phyloP scores from a whole-genome alignment of 2,888 invertebrate species.

The Unio delphinus region DNA sequence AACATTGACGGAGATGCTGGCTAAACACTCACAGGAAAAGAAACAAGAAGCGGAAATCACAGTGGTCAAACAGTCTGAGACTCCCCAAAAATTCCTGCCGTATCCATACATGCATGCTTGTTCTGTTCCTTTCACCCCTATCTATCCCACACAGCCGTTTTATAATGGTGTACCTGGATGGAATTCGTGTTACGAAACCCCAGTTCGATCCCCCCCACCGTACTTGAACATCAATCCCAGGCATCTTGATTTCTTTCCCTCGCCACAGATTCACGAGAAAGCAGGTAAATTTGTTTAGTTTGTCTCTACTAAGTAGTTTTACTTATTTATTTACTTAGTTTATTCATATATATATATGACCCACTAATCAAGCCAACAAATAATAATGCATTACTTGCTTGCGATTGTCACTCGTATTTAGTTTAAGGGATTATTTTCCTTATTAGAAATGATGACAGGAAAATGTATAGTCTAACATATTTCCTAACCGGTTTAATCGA shows the following conservation, averaged over 20 bases:
- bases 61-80: background rate
- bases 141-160: background rate
- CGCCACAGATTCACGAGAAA: background rate
- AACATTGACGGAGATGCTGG: slow-evolving; percentile 37
- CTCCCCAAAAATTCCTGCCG: slow-evolving; percentile 3
- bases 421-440: too few relatives aligned
- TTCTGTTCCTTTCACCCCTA: background rate
- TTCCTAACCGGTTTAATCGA: too few relatives aligned
- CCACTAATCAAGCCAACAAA: too few relatives aligned
- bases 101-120: background rate
- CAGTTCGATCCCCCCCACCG: slow-evolving; percentile 11
- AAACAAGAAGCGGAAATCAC: slow-evolving; percentile 10
- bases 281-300: too few relatives aligned
- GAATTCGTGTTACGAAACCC: slow-evolving; percentile 13
- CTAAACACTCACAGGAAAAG: slow-evolving; percentile 14
- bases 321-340: too few relatives aligned
- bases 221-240: slow-evolving; percentile 12
- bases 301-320: too few relatives aligned
- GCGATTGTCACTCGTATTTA: too few relatives aligned
- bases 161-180: too few relatives aligned
- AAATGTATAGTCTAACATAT: too few relatives aligned
- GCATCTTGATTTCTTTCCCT: slow-evolving; percentile 18
- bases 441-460: too few relatives aligned
- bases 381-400: too few relatives aligned
- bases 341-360: too few relatives aligned